Base-by-base conservation (phyloP, 2,797 vertebrate genomes). In the Acropternis orthonyx region DNA sequence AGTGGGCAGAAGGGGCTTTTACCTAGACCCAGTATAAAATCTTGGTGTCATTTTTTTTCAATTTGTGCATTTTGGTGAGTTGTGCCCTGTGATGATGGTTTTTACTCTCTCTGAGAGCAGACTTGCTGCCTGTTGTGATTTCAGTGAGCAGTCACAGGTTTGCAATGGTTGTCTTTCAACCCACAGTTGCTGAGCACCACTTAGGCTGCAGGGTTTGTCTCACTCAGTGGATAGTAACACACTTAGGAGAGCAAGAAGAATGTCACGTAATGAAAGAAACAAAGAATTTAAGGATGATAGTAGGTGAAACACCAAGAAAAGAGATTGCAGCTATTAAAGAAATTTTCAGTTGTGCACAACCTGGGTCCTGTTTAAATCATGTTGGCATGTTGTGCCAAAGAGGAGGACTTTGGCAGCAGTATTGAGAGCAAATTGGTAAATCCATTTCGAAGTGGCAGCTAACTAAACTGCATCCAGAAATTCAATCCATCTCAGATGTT, bases 181-280 rank as follows among this genome's bases (percentile, higher is more conserved):
- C 6, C 8, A 1, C n/a, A 4, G 19, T 62, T 46, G 7, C 15
- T 8, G 14, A 84, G 44, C 24, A 3, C 24, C 24, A 32, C 30
- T 48, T 58, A 6, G 0, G 6, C 36, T 37, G 56, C 56, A 16
- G 43, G 46, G 27, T 61, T 85, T 44, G 36, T 61, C 46, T 84
- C 0, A 0, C 74, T 52, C 11, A 2, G 27, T 22, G 43, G 3
- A 0, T 10, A 17, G 32, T 3, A 39, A 32, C 32, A 16, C 5
- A 4, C n/a, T 19, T 51, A 30, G 39, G 11, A 23, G 23, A 41
- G 55, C 48, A 28, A 14, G 24, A 26, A 14, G 8, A 30, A n/a
- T 8, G 10, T 43, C 36, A 10, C 9, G 32, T 58, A 68, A 49
- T 21, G 43, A 16, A 26, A 63, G 27, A 24, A 73, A 21, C 8